These are phyloP conservation scores for Erynnis tages DNA, from an alignment of 2,888 invertebrate genomes.

Conservation along the genomic window DNA sequence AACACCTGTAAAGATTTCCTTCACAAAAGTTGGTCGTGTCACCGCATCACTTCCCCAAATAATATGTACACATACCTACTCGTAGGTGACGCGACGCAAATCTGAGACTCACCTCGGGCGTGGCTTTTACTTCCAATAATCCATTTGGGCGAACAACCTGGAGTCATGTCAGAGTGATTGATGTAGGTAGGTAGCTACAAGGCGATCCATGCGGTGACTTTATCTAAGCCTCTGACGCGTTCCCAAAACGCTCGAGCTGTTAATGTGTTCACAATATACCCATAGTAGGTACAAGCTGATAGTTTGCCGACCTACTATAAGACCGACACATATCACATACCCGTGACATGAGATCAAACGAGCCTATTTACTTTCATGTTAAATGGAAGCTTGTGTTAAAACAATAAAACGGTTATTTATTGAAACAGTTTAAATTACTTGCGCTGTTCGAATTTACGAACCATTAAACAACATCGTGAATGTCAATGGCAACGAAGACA, in stretches of 20 bases:
- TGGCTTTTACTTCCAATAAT: conserved; percentile 73
- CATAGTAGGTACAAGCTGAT: conserved; percentile 22
- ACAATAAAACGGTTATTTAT: conserved; percentile 47
- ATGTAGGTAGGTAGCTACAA: conserved; percentile 54
- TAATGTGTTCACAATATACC: conserved; percentile 50
- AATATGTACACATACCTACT: conserved; percentile 68
- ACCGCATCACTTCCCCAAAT: conserved; percentile 70
- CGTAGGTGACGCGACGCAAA: conserved; percentile 66
- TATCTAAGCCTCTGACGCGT: conserved; percentile 63
- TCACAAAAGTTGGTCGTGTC: conserved; percentile 59
- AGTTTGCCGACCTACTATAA: conserved; percentile 22
- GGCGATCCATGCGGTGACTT: conserved; percentile 64
- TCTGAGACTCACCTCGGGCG: conserved; percentile 66
- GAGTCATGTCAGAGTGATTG: conserved; percentile 78
- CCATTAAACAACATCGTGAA: conserved; percentile 54
- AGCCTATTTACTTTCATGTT: conserved; percentile 25
- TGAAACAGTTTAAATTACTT: conserved; percentile 45
- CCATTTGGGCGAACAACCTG: conserved; percentile 78
- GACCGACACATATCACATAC: conserved; percentile 14
- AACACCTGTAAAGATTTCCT: conserved; percentile 38
- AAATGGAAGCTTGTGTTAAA: conserved; percentile 40
- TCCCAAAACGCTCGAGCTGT: conserved; percentile 49
- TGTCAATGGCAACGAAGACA: conserved; percentile 54
- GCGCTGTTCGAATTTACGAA: conserved; percentile 58
- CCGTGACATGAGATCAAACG: conserved; percentile 22